Conservation (phyloP, 2,113 vertebrate genomes). For the Nipponia nippon region DNA sequence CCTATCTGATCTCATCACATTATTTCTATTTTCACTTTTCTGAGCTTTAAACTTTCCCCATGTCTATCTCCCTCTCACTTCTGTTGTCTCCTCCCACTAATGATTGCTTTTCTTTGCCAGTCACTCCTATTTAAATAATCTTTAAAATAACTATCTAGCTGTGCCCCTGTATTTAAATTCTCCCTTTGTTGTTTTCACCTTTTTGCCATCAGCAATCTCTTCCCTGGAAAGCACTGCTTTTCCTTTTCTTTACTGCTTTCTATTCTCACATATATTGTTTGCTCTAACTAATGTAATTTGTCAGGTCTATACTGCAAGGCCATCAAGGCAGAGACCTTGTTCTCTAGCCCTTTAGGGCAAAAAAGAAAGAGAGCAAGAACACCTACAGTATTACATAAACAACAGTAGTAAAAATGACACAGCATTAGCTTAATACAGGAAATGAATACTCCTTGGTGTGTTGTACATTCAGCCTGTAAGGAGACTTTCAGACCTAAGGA, state of each 20-base stretch:
- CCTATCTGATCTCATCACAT: neutral
- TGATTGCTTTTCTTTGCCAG: neutral
- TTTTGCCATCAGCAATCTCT: neutral
- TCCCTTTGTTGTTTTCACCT: neutral
- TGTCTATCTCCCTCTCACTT: neutral
- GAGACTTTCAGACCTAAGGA: neutral
- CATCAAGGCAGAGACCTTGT: neutral
- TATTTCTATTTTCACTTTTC: neutral
- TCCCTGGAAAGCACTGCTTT: neutral
- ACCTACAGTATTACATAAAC: neutral
- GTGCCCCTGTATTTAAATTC: neutral
- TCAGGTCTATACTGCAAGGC: neutral
- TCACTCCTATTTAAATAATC: neutral
- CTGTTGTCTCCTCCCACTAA: neutral
- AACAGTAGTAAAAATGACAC: constrained; percentile 17
- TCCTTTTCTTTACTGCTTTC: neutral
- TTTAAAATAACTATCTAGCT: neutral
- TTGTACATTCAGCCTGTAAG: constrained; percentile 1
- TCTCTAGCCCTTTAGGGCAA: neutral
- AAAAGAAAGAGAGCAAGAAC: neutral
- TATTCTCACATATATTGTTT: neutral
- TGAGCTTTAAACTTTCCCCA: neutral
- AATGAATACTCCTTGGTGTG: constrained; percentile 2
- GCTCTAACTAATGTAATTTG: neutral
- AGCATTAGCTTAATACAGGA: constrained; percentile 4